Percentiles rank a stretch among this genome's conserved stretches.
Evolutionary conservation across 2,797 vertebrate genomes (phyloP).

Genomic region (Leuciscus waleckii): DNA sequence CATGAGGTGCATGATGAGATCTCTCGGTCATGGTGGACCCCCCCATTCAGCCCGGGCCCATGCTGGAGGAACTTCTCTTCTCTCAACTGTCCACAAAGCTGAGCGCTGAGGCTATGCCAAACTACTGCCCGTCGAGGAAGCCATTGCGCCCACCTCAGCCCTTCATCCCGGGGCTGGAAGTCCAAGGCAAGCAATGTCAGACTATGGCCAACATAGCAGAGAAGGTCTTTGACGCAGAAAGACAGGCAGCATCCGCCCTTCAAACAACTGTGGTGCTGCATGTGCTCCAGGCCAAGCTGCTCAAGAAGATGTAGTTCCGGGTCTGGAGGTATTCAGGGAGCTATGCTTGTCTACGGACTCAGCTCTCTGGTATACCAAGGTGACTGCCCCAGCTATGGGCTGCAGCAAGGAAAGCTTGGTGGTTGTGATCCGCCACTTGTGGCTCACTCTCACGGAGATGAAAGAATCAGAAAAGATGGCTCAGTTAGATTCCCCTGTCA

Average conservation of each 20-base stretch:
- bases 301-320: neutral
- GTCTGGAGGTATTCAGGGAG: neutral
- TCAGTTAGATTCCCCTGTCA: neutral
- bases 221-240: neutral
- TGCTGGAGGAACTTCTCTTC: neutral
- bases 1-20: neutral
- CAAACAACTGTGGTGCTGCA: neutral
- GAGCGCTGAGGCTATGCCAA: neutral
- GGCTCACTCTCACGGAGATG: neutral
- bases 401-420: neutral
- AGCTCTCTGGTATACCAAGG: neutral
- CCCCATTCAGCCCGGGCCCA: too few species aligned
- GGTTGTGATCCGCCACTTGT: neutral
- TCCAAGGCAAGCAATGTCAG: neutral
- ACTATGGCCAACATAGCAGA: neutral
- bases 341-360: neutral
- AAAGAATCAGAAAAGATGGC: neutral
- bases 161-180: neutral
- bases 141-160: neutral
- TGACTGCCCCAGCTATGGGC: neutral
- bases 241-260: neutral
- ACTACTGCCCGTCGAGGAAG: neutral
- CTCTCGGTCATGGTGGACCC: neutral
- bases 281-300: neutral
- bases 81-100: neutral